Evolutionary conservation across 2,888 invertebrate genomes (phyloP), one percentile per base, ranked within the genome.

Genomic region (Hypselothyrea guttata): DNA sequence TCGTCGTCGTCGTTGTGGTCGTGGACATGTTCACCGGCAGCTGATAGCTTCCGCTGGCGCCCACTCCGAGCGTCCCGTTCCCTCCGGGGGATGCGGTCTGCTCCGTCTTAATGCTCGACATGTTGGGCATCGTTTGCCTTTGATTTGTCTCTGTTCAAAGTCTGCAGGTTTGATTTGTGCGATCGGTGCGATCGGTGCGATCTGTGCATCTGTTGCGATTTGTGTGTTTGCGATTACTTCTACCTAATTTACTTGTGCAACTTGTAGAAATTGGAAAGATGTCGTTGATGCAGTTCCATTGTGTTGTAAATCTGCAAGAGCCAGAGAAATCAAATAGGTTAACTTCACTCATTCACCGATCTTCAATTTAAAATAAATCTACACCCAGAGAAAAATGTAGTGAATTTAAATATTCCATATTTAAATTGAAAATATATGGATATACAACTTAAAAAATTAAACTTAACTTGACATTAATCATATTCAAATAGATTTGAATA

Each of bases 251-350:
- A 59, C 59, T 67, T 73, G 75, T 76, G 83, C 84, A 85, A 71
- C 76, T 87, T 87, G 74, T 88, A 88, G 68, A 87, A 88, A 63
- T 88, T 86, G 51, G 88, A 88, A 27, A 87, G 77, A 76, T 88
- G 88, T 69, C 87, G 86, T 76, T 87, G 88, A 78, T 88, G 86
- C 62, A 76, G 78, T 75, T 81, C 85, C 87, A 88, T 88, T 65
- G 75, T 86, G 76, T 64, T 56, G 67, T 76, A 72, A 58, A 73
- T 58, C 87, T 87, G 51, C 7, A 82, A 76, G 12, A 30, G 47
- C 1, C n/a, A 7, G 9, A 31, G 15, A 27, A 35, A n/a, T n/a
- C n/a, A 7, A 5, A 31, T 1, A 53, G 35, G 42, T 33, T 34
- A 27, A 1, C 7, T 0, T 15, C 4, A 5, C 2, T 18, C 8